Percentiles rank a stretch among this genome's conserved stretches.
Conservation (phyloP, 2,888 invertebrate species). For the Amblyjoppa fuscipennis region DNA sequence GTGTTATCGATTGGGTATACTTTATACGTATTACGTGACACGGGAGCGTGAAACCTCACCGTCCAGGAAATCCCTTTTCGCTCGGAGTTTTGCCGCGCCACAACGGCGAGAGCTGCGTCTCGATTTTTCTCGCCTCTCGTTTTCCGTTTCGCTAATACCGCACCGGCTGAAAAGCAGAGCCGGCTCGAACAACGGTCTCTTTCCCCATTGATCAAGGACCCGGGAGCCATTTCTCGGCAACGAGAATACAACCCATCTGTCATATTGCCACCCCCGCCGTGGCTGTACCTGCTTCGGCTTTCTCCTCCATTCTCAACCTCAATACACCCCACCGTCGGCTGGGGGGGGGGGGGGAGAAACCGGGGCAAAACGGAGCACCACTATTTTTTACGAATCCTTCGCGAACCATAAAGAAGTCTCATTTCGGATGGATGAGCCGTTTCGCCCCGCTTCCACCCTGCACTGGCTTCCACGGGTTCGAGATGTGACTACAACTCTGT, state of each 20-base stretch:
- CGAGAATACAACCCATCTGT: slow-evolving; percentile 67
- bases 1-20: slow-evolving; percentile 64
- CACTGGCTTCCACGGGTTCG: not conserved
- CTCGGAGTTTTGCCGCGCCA: not conserved
- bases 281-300: slow-evolving; percentile 20
- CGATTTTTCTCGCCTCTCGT: slow-evolving; percentile 8
- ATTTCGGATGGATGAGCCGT: not conserved
- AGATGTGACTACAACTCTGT: not conserved
- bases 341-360: not conserved
- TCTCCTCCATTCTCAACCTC: slow-evolving; percentile 16
- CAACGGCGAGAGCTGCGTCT: not conserved
- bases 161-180: slow-evolving; percentile 17
- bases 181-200: slow-evolving; percentile 35
- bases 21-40: slow-evolving; percentile 65
- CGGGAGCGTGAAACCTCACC: slow-evolving; percentile 23
- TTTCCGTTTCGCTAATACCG: slow-evolving; percentile 2
- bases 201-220: slow-evolving; percentile 50
- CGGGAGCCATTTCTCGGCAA: slow-evolving; percentile 38
- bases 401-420: not conserved
- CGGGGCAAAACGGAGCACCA: not conserved
- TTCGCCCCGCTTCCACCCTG: not conserved
- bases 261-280: slow-evolving; percentile 70
- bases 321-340: not conserved
- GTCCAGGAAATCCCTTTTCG: slow-evolving; percentile 25
- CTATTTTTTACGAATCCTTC: not conserved